Evolutionary conservation across 2,113 vertebrate species (phyloP), one percentile per base, ranked within the genome.

Genomic region (Bolborhynchus lineola): DNA sequence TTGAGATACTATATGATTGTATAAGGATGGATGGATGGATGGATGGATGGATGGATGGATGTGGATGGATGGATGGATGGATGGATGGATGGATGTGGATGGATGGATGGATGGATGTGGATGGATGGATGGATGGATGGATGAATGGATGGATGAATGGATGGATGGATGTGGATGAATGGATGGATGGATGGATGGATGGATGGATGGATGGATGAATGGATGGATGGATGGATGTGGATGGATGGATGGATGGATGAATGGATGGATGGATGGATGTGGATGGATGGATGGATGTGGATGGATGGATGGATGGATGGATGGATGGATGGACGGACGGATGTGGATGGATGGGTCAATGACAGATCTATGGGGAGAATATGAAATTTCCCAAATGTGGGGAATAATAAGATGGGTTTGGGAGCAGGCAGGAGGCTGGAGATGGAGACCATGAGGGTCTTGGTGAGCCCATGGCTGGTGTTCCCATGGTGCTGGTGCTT

Each of bases 371-470:
- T 29, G 52, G 57, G 57, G 57, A 59, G 20, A n/a, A 59, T 23
- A 59, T 59, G 23, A n/a, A 15, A 59, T 59, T n/a, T n/a, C 57
- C 33, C 33, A n/a, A 23, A 33, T 15, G 13, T n/a, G 33, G 20
- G 33, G 33, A n/a, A 59, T 59, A 59, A 59, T 15, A n/a, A 59
- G 20, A 23, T 35, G 13, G 57, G 33, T n/a, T n/a, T 59, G 33
- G 20, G 33, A n/a, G 20, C 13, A 7, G 33, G 33, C 33, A 37
- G 11, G 29, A 57, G 25, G n/a, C 53, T 74, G 71, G 26, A 90
- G 44, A 28, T 42, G 19, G 12, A 63, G 53, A 69, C n/a, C 5
- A 0, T 1, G 2, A 10, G 5, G 15, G 4, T 82, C 64, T 28
- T 72, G 24, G n/a, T 37, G 52, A 74, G 11, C 35, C 68, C 47